phyloP scores from a whole-genome alignment of 2,113 vertebrate genomes.

The Dipodomys ordii region DNA sequence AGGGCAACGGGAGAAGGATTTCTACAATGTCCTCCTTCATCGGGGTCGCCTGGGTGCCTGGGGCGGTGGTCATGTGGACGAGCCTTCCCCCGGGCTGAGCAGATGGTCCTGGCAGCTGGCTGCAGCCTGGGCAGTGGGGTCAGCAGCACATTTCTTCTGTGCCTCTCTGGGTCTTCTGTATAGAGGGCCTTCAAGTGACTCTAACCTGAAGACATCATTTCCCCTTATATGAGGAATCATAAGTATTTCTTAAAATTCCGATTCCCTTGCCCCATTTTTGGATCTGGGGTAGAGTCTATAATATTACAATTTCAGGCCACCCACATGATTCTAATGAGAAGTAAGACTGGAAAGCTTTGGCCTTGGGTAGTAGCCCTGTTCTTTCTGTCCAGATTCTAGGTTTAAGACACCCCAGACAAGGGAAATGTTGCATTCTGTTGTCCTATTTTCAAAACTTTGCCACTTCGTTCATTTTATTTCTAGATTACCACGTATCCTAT shows the following conservation, averaged over 20 bases:
- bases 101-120: not conserved
- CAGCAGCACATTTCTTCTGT: not conserved
- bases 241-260: constrained; percentile 35
- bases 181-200: not conserved
- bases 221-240: not conserved
- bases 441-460: not conserved
- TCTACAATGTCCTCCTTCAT: not conserved
- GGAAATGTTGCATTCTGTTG: not conserved
- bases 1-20: not conserved
- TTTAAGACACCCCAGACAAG: not conserved
- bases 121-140: not conserved
- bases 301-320: not conserved
- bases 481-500: not conserved
- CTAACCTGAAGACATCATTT: constrained; percentile 5
- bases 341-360: not conserved
- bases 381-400: not conserved
- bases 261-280: not conserved
- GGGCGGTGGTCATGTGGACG: not conserved
- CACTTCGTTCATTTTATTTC: not conserved
- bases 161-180: not conserved
- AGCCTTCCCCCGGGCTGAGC: not conserved
- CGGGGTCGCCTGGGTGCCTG: not conserved
- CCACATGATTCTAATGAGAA: not conserved
- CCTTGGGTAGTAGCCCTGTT: not conserved
- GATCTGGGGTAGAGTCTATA: not conserved